Evolutionary conservation across 2,113 vertebrate genomes (phyloP), one percentile per base, ranked within the genome.

Genomic region (Pomatorhinus ruficollis): DNA sequence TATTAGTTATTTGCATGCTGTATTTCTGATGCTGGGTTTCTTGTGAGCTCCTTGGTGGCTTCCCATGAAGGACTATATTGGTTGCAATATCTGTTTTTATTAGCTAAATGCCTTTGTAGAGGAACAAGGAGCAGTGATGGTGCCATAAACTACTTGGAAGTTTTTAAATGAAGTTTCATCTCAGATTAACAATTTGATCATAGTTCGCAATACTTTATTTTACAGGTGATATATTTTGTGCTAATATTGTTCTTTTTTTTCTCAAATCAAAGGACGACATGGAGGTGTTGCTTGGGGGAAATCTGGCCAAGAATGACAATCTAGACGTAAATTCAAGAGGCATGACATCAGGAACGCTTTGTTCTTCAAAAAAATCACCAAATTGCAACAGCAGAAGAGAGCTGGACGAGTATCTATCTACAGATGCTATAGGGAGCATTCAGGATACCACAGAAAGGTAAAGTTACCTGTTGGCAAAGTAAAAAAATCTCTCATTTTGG

Each of bases 361-460:
- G 3, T 89, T 94, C 87, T 33, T 70, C 63, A 91, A 6, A 91
- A 87, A 91, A 65, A 52, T 63, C 90, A 28, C 56, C 39, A 7
- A n/a, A 28, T 56, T 92, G 25, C 60, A 31, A 24, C 66, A 45
- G 19, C 65, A 81, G 77, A 17, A 61, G 37, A 80, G 59, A 78
- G 19, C 15, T 68, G n/a, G 57, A 84, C 53, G 70, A 56, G 12
- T 21, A 8, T 75, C 1, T 56, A 3, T 54, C 66, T 89, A 82
- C 60, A 45, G 23, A 79, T 49, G 45, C 61, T 89, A 6, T 90
- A 83, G 78, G 79, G 57, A 89, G 56, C 15, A 14, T 28, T 81
- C 47, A 80, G 53, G 70, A 75, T 89, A 68, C 59, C 35, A n/a
- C 5, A 70, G 59, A 78, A 93, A 98, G 98, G 98, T 98, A 96